These are phyloP conservation scores for Temnothorax curvispinosus DNA, from an alignment of 1,140 invertebrate genomes.

Conservation along the genomic window DNA sequence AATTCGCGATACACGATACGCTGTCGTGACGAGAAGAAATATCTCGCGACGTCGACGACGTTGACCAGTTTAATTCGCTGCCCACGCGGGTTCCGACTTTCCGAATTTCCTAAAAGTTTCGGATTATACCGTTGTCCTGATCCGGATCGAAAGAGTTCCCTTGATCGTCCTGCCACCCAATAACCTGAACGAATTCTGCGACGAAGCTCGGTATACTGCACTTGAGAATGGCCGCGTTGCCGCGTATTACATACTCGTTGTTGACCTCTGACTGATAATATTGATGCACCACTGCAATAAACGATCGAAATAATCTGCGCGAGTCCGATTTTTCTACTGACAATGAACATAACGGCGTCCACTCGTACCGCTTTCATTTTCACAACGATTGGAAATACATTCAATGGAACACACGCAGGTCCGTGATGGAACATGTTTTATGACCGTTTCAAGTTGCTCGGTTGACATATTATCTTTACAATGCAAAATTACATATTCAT, in stretches of 20 bases:
- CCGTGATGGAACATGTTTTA: background rate
- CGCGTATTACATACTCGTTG: constrained; percentile 97
- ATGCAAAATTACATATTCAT: background rate
- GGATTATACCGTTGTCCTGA: constrained; percentile 76
- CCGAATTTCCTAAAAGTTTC: background rate
- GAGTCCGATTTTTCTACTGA: constrained; percentile 12
- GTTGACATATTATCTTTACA: background rate
- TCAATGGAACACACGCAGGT: background rate
- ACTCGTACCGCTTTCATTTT: constrained; percentile 4
- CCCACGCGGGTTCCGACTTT: constrained; percentile 3
- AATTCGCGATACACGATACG: background rate
- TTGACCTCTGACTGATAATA: constrained; percentile 96
- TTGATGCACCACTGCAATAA: constrained; percentile 93
- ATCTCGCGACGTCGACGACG: constrained; percentile 56
- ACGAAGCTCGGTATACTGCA: constrained; percentile 97
- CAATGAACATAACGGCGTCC: background rate
- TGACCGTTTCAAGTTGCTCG: background rate
- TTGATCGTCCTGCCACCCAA: constrained; percentile 94
- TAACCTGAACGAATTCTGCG: constrained; percentile 95
- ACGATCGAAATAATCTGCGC: constrained; percentile 50
- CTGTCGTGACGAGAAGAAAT: background rate
- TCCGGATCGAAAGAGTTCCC: constrained; percentile 89
- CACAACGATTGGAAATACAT: background rate
- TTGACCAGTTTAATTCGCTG: constrained; percentile 64
- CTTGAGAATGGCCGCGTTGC: constrained; percentile 96